Conservation (phyloP, 2,888 invertebrate genomes). For the Melieria picta region DNA sequence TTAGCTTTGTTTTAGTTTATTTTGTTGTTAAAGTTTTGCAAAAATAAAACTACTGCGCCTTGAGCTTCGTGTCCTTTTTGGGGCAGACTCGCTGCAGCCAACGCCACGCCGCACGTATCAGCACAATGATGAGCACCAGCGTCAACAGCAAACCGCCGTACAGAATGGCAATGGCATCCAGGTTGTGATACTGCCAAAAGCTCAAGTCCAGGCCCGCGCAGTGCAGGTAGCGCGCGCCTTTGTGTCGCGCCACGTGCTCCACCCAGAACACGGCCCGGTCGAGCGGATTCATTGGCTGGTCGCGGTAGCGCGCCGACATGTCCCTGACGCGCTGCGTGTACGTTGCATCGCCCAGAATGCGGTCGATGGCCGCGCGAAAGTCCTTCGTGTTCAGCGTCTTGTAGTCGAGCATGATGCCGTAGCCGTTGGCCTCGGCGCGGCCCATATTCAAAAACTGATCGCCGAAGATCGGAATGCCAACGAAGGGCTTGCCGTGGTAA, state of each 20-base stretch:
- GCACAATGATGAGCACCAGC: constrained; percentile 25
- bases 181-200: constrained; percentile 57
- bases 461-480: constrained; percentile 68
- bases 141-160: constrained; percentile 39
- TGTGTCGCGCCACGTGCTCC: constrained; percentile 60
- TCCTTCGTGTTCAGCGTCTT: constrained; percentile 56
- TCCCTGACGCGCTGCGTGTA: constrained; percentile 46
- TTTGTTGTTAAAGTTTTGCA: not conserved
- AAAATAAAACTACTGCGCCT: not conserved
- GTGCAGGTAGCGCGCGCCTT: constrained; percentile 61
- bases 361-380: constrained; percentile 49
- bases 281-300: constrained; percentile 58
- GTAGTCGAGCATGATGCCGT: constrained; percentile 61
- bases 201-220: constrained; percentile 57
- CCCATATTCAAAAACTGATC: constrained; percentile 69
- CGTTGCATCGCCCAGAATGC: constrained; percentile 46
- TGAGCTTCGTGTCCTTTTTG: not conserved
- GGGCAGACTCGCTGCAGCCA: constrained; percentile 6
- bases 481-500: constrained; percentile 67
- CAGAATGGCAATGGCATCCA: constrained; percentile 56
- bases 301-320: constrained; percentile 56
- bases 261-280: constrained; percentile 61
- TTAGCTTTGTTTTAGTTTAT: no score
- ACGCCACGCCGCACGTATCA: constrained; percentile 32
- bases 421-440: constrained; percentile 64